A percentile compares a stretch with the other conserved stretches of the same genome.
These are phyloP conservation scores for Penaeus monodon DNA, from an alignment of 2,888 invertebrate genomes.

Conservation along the genomic window DNA sequence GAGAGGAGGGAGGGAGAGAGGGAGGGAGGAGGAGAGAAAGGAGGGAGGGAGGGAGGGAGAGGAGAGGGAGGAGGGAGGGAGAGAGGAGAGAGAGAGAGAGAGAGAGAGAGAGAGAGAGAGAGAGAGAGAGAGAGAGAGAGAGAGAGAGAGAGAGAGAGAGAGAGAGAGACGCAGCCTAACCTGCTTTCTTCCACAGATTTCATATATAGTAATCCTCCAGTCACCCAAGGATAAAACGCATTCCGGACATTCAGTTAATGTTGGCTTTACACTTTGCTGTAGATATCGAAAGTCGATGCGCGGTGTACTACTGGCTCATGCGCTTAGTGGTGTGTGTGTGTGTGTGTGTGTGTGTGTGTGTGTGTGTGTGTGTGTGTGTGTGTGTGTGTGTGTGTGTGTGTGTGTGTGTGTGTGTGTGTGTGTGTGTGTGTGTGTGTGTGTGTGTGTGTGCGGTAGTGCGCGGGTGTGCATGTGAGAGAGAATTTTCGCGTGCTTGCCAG, in stretches of 20 bases:
- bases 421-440: too few relatives aligned
- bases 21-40: neutral
- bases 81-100: neutral
- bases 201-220: too few relatives aligned
- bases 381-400: slow-evolving; percentile 7
- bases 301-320: neutral
- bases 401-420: too few relatives aligned
- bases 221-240: too few relatives aligned
- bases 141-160: slow-evolving; percentile 12
- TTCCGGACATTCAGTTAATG: too few relatives aligned
- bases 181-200: too few relatives aligned
- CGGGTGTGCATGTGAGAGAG: too few relatives aligned
- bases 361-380: slow-evolving; percentile 23
- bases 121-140: slow-evolving; percentile 17
- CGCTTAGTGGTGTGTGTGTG: slow-evolving; percentile 2
- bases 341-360: slow-evolving; percentile 2
- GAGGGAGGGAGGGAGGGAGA: too few relatives aligned
- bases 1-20: neutral
- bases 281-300: too few relatives aligned
- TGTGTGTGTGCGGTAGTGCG: too few relatives aligned
- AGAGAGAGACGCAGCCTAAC: neutral
- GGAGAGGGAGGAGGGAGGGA: neutral
- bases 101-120: slow-evolving; percentile 9
- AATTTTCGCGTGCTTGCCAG: too few relatives aligned
- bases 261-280: too few relatives aligned